A percentile compares a stretch with the other conserved stretches of the same genome.
These are phyloP conservation scores for Synergus japonicus DNA, from an alignment of 2,888 invertebrate genomes.

Conservation along the genomic window DNA sequence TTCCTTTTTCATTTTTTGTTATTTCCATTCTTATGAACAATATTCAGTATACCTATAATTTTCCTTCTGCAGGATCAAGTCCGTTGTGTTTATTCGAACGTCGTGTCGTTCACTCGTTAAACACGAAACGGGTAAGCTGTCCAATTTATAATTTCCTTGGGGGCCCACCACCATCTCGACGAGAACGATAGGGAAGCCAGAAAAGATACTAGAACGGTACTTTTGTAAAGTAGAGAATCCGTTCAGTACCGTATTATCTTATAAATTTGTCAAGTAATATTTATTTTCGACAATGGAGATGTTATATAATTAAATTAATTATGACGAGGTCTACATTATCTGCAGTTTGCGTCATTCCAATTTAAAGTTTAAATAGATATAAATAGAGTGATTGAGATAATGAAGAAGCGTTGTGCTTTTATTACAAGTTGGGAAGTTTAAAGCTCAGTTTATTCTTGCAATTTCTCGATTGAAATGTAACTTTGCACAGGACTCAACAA, in stretches of 20 bases:
- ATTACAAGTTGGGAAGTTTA: slow-evolving; percentile 15
- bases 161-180: slow-evolving; percentile 41
- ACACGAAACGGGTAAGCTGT: slow-evolving; percentile 47
- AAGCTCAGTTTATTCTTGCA: slow-evolving; percentile 20
- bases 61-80: background rate
- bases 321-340: too few species aligned
- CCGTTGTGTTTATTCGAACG: slow-evolving; percentile 22
- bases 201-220: background rate
- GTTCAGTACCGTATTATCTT: background rate
- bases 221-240: background rate
- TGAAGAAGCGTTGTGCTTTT: slow-evolving; percentile 18
- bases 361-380: slow-evolving; percentile 1
- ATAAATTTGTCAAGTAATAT: background rate
- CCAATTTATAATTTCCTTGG: slow-evolving; percentile 61
- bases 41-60: slow-evolving; percentile 8
- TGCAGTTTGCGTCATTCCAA: too few species aligned
- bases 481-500: slow-evolving; percentile 46
- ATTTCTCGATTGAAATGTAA: slow-evolving; percentile 38
- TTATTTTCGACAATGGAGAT: background rate
- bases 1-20: background rate
- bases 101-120: slow-evolving; percentile 39
- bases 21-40: background rate
- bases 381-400: slow-evolving; percentile 8
- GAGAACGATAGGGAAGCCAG: background rate
- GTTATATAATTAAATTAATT: too few species aligned